Conservation (phyloP, 2,888 invertebrate species). For the Pediacus dermestoides region DNA sequence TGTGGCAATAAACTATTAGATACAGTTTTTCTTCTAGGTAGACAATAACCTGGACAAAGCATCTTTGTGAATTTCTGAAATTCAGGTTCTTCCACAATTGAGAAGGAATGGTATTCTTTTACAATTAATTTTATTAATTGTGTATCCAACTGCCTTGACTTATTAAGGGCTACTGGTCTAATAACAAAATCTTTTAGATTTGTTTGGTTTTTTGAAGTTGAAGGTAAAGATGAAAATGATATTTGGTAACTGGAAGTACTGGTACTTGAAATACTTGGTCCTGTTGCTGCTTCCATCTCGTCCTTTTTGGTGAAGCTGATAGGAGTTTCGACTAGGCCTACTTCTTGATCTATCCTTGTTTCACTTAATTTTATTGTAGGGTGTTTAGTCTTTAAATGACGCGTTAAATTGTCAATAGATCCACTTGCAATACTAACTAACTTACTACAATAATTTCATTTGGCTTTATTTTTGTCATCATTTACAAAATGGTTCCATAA, state of each 20-base stretch:
- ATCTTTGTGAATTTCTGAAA: constrained; percentile 27
- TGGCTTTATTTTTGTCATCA: background rate
- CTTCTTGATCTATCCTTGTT: background rate
- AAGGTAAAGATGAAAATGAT: background rate
- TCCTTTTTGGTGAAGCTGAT: background rate
- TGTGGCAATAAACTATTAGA: constrained; percentile 28
- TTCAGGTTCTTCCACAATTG: constrained; percentile 30
- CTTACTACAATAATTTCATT: background rate
- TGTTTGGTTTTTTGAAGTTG: constrained; percentile 3
- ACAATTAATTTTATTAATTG: constrained; percentile 10
- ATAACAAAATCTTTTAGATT: constrained; percentile 10
- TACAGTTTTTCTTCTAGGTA: constrained; percentile 30
- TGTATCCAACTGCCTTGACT: constrained; percentile 7
- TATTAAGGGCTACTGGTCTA: constrained; percentile 4
- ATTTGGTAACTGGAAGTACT: background rate
- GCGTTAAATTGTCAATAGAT: background rate
- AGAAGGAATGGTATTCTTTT: constrained; percentile 18
- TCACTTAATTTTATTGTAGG: background rate
- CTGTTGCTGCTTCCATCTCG: background rate
- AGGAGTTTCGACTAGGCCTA: background rate
- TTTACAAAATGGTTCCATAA: background rate
- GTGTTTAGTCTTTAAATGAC: background rate
- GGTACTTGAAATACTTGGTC: background rate
- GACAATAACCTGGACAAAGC: constrained; percentile 27
- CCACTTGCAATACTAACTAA: background rate